Percentiles rank a stretch among this genome's conserved stretches.
Conservation (phyloP, 2,888 invertebrate genomes). For the Boloria selene region DNA sequence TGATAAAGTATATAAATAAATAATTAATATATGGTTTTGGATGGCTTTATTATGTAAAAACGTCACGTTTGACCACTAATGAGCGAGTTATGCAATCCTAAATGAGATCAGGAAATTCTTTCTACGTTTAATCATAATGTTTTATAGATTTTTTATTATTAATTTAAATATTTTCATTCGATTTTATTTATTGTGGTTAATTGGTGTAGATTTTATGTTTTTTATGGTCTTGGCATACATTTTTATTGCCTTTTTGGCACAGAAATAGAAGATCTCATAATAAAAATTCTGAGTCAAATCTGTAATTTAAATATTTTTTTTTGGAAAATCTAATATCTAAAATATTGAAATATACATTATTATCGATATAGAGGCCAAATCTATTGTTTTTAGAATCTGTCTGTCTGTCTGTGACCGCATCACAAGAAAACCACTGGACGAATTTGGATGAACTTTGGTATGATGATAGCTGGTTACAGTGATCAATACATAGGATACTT, state of each 20-base stretch:
- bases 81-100: slow-evolving; percentile 32
- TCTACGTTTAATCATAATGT: slow-evolving; percentile 29
- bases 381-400: too few relatives aligned
- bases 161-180: slow-evolving; percentile 21
- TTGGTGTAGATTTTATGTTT: slow-evolving; percentile 13
- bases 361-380: too few relatives aligned
- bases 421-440: too few relatives aligned
- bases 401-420: too few relatives aligned
- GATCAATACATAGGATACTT: too few relatives aligned
- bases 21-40: slow-evolving; percentile 28
- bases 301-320: too few relatives aligned
- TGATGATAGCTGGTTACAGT: too few relatives aligned
- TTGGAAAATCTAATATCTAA: too few relatives aligned
- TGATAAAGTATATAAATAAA: slow-evolving; percentile 15
- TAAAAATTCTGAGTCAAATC: background rate
- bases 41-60: slow-evolving; percentile 37
- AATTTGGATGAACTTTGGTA: too few relatives aligned
- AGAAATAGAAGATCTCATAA: slow-evolving; percentile 3
- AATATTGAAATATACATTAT: too few relatives aligned
- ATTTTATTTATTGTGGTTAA: slow-evolving; percentile 20
- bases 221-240: slow-evolving; percentile 8
- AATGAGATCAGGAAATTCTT: slow-evolving; percentile 33
- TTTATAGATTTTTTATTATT: slow-evolving; percentile 32
- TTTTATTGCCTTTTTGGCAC: slow-evolving; percentile 15
- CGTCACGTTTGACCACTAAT: slow-evolving; percentile 29